Conservation (phyloP, 1,140 invertebrate species). For the Philotrypesis tridentata region DNA sequence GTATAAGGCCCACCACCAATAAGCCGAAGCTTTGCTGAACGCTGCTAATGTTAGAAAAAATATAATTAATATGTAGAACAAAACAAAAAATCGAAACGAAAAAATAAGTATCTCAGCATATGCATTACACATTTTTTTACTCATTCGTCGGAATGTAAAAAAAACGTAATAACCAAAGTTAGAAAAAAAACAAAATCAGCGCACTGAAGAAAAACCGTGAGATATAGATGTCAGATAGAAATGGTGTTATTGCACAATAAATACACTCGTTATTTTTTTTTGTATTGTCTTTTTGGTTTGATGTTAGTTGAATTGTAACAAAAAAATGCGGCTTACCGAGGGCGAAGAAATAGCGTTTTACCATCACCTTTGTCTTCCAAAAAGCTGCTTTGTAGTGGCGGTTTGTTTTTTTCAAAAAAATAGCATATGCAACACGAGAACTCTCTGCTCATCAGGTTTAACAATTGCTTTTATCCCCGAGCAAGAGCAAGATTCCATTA, state of each 20-base stretch:
- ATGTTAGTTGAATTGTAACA: conserved; percentile 32
- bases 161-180: background rate
- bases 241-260: conserved; percentile 44
- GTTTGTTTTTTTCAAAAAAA: conserved; percentile 25
- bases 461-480: background rate
- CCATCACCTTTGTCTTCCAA: conserved; percentile 67
- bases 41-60: conserved; percentile 37
- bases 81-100: conserved; percentile 37
- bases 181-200: conserved; percentile 16
- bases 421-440: conserved; percentile 55
- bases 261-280: conserved; percentile 33
- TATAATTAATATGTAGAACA: conserved; percentile 2
- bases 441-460: conserved; percentile 67
- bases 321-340: conserved; percentile 63
- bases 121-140: background rate
- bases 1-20: conserved; percentile 44
- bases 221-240: background rate
- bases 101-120: conserved; percentile 3
- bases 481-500: background rate
- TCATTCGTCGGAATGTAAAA: background rate
- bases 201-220: conserved; percentile 29
- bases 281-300: conserved; percentile 44
- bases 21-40: conserved; percentile 36
- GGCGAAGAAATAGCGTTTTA: conserved; percentile 61
- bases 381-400: conserved; percentile 61